These are phyloP conservation scores for Lochmaea crataegi DNA, from an alignment of 2,888 invertebrate species.

Conservation along the genomic window DNA sequence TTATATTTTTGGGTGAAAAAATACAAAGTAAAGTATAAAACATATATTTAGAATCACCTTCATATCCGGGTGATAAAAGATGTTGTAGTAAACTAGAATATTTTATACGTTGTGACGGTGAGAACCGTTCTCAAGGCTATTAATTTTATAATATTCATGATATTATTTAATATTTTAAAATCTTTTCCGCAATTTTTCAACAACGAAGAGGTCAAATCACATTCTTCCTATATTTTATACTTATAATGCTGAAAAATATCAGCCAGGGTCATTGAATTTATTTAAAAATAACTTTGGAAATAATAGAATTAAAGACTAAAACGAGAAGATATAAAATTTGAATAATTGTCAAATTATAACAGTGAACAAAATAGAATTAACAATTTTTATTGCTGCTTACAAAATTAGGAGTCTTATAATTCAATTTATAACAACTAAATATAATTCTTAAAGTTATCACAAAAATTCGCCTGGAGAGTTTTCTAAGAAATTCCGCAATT, in stretches of 20 bases:
- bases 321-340: too few species aligned
- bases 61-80: constrained; percentile 8
- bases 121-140: constrained; percentile 10
- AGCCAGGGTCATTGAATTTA: background rate
- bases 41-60: background rate
- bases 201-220: background rate
- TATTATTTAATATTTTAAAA: constrained; percentile 5
- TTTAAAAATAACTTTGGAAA: background rate
- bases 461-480: too few species aligned
- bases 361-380: too few species aligned
- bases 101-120: constrained; percentile 1
- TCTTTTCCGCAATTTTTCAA: background rate
- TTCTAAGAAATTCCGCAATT: too few species aligned
- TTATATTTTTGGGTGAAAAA: too few species aligned
- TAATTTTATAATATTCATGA: constrained; percentile 11
- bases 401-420: too few species aligned
- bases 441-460: too few species aligned
- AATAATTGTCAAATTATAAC: too few species aligned
- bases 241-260: background rate
- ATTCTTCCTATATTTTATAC: background rate
- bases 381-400: too few species aligned
- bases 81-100: constrained; percentile 4
- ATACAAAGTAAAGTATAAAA: too few species aligned
- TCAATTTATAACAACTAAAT: too few species aligned
- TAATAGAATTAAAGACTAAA: background rate